Percentiles rank a stretch among this genome's conserved stretches.
phyloP scores from a whole-genome alignment of 2,113 vertebrate genomes.

The Himantopus leucocephalus region DNA sequence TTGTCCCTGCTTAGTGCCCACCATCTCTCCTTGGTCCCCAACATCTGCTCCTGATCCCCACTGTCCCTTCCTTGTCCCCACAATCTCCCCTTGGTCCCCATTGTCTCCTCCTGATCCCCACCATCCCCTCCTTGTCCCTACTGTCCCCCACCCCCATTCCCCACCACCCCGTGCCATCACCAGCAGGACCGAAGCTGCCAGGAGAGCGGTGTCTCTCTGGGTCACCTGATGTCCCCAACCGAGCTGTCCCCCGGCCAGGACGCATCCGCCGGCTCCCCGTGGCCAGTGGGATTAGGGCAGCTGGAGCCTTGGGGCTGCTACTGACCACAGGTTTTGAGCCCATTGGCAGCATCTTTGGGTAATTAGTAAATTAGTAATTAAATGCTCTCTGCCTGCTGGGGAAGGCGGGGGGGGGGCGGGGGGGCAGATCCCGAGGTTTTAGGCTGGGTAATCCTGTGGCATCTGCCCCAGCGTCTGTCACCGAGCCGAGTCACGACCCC shows the following conservation, averaged over 20 bases:
- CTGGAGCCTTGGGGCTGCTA: neutral
- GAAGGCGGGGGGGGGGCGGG: neutral
- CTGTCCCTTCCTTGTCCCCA: neutral
- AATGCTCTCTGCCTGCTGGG: conserved; percentile 53
- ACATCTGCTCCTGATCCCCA: neutral
- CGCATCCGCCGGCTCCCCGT: neutral
- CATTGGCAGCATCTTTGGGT: conserved; percentile 31
- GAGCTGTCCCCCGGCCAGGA: neutral
- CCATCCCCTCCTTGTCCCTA: neutral
- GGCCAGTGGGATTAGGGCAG: neutral
- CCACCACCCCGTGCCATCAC: neutral
- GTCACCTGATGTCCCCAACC: fast-evolving
- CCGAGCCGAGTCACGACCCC: neutral
- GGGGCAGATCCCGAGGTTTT: conserved; percentile 71
- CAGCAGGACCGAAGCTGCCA: fast-evolving
- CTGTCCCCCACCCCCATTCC: neutral
- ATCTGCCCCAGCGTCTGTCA: conserved; percentile 75
- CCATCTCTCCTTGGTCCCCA: no score
- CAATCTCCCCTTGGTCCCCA: neutral
- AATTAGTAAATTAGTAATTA: conserved; percentile 80
- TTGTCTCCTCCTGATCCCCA: no score
- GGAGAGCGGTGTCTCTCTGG: neutral
- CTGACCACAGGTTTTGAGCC: neutral
- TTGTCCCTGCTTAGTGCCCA: neutral
- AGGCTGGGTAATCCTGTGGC: conserved; percentile 73